Percentiles rank a stretch among this genome's conserved stretches.
Conservation (phyloP, 1,140 invertebrate genomes). For the Gryon sp. region DNA sequence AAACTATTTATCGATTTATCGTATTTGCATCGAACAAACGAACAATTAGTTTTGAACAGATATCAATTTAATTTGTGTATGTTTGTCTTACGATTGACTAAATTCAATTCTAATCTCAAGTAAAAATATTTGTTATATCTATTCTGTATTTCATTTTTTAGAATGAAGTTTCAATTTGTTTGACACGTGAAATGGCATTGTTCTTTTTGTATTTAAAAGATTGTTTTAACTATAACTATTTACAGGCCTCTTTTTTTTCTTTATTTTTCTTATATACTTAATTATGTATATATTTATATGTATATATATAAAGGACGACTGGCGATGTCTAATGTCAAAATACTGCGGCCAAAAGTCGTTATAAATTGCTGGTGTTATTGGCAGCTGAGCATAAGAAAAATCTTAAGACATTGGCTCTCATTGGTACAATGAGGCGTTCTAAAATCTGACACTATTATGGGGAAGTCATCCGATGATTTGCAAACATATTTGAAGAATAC, state of each 20-base stretch:
- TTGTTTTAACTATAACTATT: conserved; percentile 14
- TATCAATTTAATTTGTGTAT: neutral
- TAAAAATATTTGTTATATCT: conserved; percentile 25
- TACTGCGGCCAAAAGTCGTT: too few species aligned
- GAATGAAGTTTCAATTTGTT: conserved; percentile 29
- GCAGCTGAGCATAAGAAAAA: too few species aligned
- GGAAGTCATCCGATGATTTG: too few species aligned
- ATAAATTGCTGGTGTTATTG: too few species aligned
- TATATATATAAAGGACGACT: conserved; percentile 24
- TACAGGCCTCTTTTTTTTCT: conserved; percentile 17
- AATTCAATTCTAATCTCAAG: conserved; percentile 7
- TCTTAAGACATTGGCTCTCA: too few species aligned
- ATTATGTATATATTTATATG: neutral
- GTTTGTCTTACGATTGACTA: neutral
- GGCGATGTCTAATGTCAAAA: conserved; percentile 5
- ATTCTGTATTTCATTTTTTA: conserved; percentile 20
- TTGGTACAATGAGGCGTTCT: too few species aligned
- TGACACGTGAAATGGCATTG: conserved; percentile 39
- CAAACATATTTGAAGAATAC: too few species aligned
- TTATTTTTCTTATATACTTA: conserved; percentile 10
- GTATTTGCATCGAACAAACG: conserved; percentile 36
- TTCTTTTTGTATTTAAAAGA: conserved; percentile 14
- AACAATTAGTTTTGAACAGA: conserved; percentile 11
- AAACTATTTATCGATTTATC: conserved; percentile 27
- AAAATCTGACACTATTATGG: too few species aligned